Evolutionary conservation across 2,888 invertebrate species (phyloP).

Genomic region (Artemia sinica): DNA sequence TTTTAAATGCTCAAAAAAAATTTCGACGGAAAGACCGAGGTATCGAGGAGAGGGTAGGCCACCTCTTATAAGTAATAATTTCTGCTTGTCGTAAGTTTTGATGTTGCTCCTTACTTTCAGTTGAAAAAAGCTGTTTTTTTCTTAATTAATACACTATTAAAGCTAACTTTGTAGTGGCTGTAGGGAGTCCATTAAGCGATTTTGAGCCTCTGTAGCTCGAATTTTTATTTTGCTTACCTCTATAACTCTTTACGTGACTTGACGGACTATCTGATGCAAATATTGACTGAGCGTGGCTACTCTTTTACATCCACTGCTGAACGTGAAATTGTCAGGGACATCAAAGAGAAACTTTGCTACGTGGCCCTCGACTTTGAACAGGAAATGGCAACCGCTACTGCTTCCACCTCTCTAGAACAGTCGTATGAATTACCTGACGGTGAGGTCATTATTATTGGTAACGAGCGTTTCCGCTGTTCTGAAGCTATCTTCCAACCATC

Average conservation of each 20-base stretch:
- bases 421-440: slow-evolving; percentile 79
- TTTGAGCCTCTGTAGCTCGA: no score
- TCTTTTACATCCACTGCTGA: slow-evolving; percentile 86
- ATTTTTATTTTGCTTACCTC: no score
- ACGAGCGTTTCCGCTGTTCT: slow-evolving; percentile 71
- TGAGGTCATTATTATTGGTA: slow-evolving; percentile 74
- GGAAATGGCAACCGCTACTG: slow-evolving; percentile 79
- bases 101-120: no score
- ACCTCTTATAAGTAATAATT: no score
- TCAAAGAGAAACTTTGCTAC: slow-evolving; percentile 80
- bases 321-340: slow-evolving; percentile 80
- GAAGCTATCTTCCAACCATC: slow-evolving; percentile 79
- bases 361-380: slow-evolving; percentile 75
- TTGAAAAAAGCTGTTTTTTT: no score
- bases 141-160: no score
- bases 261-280: slow-evolving; percentile 94
- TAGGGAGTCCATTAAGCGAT: no score
- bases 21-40: no score
- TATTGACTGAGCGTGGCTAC: slow-evolving; percentile 84
- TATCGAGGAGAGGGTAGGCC: no score
- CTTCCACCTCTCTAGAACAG: slow-evolving; percentile 75
- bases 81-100: no score
- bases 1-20: no score
- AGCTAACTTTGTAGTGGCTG: no score
- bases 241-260: slow-evolving; percentile 66